Base-by-base conservation (phyloP, 2,113 vertebrate genomes). In the Lanius ludovicianus region DNA sequence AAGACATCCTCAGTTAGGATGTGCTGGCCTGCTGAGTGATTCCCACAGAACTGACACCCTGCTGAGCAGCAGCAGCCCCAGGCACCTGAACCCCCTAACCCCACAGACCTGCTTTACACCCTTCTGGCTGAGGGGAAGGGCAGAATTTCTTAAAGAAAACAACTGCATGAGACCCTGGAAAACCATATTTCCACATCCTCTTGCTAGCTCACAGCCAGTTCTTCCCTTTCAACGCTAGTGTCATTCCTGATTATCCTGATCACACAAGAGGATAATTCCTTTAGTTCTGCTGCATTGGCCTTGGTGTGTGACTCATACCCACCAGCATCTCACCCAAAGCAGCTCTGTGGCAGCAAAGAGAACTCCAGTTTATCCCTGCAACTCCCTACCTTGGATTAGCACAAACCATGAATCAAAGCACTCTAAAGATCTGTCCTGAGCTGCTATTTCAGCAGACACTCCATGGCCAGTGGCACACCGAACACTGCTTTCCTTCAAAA, bases 231-330 rank as follows among this genome's bases (percentile, higher is more conserved):
- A 80, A 47, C 75, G 67, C 23, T 22, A 65, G 63, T 47, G 67
- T 74, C 52, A 44, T 57, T 94, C 49, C 74, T 20, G 25, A 69
- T 68, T 76, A 85, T 44, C 74, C 71, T 47, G 70, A 91, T 25
- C 78, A 59, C 47, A 42, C 19, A 56, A 53, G 87, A 89, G 42
- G 57, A 60, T 74, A 73, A 97, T 60, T 84, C 82, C 80, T 65
- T 78, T 8, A 87, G 64, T 7, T 52, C 44, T 68, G 64, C 84
- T 56, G 31, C 3, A 10, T 37, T 79, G 56, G 76, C 60, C 93
- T 49, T 87, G 67, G 27, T 68, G 35, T 92, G 33, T 92, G 91
- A 96, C 77, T 92, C 82, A 90, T 1, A 85, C 17, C 13, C 7
- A 67, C 77, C 52, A 68, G 64, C 64, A 37, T 52, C 63, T 81